Evolutionary conservation across 2,113 vertebrate genomes (phyloP), one percentile per base, ranked within the genome.

Genomic region (Junco hyemalis): DNA sequence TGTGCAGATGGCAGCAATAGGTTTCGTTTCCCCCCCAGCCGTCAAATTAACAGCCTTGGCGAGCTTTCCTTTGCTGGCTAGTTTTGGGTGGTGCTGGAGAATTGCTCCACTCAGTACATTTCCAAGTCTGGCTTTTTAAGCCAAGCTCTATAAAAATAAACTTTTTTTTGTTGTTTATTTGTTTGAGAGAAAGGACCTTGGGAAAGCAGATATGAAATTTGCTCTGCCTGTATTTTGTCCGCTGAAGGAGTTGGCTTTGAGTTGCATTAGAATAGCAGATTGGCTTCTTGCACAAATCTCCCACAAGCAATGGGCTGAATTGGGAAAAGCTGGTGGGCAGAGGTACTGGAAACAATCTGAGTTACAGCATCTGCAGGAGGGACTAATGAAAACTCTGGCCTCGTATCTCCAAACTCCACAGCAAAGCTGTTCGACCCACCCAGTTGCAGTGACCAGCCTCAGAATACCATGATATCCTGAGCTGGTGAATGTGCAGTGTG

Each of bases 1-100:
- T 89, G 90, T 92, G 74, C 94, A 96, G 95, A 95, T 95, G 95
- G 95, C 88, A 95, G 94, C 93, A 96, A 97, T 95, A 95, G 95
- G 95, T 93, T 96, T 96, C 35, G 2, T 90, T 88, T 21, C 54
- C 73, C 81, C 88, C 89, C 81, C 51, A 86, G 93, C 93, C 13
- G 8, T 85, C 93, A 88, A 77, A 92, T 93, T 96, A 93, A 96
- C 86, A 77, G 84, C 84, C 87, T 93, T 94, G 95, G 95, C 54
- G 7, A 86, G 74, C 64, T 93, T 82, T 88, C 79, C 13, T 95
- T 88, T 88, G 92, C 82, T 96, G 88, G 82, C 64, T 92, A 88
- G 90, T 92, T 96, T 92, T 95, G 93, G 94, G 90, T 96, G 92
- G 96, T 94, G 92, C 95, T 90, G 92, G 68, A 92, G 90, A 74